Evolutionary conservation across 1,140 invertebrate genomes (phyloP).

Genomic region (Anastrepha ludens): DNA sequence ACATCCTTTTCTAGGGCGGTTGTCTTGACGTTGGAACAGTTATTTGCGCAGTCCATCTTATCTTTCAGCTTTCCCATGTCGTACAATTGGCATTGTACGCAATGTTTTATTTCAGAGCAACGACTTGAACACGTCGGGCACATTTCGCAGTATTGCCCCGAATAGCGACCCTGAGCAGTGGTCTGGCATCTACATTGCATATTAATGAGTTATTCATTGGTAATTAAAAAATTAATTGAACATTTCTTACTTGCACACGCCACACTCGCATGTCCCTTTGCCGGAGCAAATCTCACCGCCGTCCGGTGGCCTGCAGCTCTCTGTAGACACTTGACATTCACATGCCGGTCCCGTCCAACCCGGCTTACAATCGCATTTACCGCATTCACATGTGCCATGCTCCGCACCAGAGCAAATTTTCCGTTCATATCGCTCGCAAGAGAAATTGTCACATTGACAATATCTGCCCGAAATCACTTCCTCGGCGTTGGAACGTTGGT

Average conservation of each 20-base stretch:
- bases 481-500: conserved; percentile 63
- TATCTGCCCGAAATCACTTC: conserved; percentile 81
- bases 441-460: conserved; percentile 97
- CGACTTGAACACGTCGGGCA: neutral
- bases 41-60: neutral
- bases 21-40: neutral
- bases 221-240: neutral
- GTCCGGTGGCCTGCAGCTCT: conserved; percentile 75
- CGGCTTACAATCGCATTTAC: conserved; percentile 83
- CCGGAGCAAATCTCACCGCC: conserved; percentile 85
- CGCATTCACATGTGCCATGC: conserved; percentile 85
- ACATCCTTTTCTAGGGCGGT: neutral
- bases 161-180: neutral
- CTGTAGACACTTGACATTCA: conserved; percentile 82
- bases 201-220: too few relatives aligned
- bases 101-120: neutral
- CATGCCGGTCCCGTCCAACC: conserved; percentile 89
- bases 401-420: conserved; percentile 84
- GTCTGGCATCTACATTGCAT: neutral
- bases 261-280: conserved; percentile 91
- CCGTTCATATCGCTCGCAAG: conserved; percentile 88
- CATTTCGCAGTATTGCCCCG: neutral
- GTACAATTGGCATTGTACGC: conserved; percentile 30
- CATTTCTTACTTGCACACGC: conserved; percentile 81
- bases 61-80: neutral